These are phyloP conservation scores for Acanthurus lineatus DNA, from an alignment of 2,797 vertebrate genomes.

Conservation along the genomic window DNA sequence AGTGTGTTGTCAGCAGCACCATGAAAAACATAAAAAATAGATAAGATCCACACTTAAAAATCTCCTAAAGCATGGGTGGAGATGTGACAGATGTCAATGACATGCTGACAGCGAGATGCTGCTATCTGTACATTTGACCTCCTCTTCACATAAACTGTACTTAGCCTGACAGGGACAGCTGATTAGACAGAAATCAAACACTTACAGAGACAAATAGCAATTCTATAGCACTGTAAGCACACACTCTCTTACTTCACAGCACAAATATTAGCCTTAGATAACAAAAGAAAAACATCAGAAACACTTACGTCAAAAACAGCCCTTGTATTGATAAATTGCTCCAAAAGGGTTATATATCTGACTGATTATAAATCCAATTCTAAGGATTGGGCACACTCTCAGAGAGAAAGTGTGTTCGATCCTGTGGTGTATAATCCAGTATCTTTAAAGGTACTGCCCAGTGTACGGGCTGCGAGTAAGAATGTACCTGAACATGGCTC, in stretches of 20 bases:
- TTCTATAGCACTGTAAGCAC: conserved; percentile 1
- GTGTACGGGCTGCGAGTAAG: conserved; percentile 19
- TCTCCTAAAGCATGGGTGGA: neutral
- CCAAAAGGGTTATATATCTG: conserved; percentile 38
- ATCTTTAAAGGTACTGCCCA: conserved; percentile 33
- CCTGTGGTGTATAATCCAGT: conserved; percentile 10
- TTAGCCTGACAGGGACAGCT: conserved; percentile 48
- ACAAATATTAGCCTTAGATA: conserved; percentile 66
- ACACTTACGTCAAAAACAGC: conserved; percentile 73
- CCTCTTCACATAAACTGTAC: conserved; percentile 22
- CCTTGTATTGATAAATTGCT: conserved; percentile 64
- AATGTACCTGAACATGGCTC: conserved; percentile 55
- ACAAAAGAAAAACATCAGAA: conserved; percentile 39
- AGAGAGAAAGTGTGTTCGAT: conserved; percentile 5
- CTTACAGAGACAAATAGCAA: conserved; percentile 40
- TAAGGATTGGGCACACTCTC: conserved; percentile 23
- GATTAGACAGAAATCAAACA: conserved; percentile 52
- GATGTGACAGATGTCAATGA: conserved; percentile 51
- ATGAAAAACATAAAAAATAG: conserved; percentile 9
- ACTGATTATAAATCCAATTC: conserved; percentile 54
- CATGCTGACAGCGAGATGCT: conserved; percentile 19
- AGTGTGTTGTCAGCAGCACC: too few relatives aligned
- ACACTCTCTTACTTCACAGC: conserved; percentile 27
- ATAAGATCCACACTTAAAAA: neutral
- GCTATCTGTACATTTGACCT: conserved; percentile 45